Percentiles rank a stretch among this genome's conserved stretches.
Conservation (phyloP, 2,888 invertebrate genomes). For the Lasius platythorax region DNA sequence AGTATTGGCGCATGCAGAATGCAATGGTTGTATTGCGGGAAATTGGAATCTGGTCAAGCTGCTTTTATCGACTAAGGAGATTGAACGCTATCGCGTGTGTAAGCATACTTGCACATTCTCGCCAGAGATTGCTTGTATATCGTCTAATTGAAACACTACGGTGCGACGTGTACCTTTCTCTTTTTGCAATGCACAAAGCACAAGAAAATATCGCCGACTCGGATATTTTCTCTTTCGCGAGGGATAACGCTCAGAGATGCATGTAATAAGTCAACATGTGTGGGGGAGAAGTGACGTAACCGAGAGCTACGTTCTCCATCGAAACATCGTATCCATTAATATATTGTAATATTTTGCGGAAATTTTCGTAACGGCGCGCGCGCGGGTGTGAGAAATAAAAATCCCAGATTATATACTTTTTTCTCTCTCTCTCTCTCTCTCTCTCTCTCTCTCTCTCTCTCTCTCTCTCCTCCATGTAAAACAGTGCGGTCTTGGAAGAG, state of each 20-base stretch:
- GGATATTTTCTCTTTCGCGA: not conserved
- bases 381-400: constrained; percentile 25
- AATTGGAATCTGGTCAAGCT: constrained; percentile 67
- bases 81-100: constrained; percentile 57
- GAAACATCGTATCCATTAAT: not conserved
- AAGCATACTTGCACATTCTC: constrained; percentile 48
- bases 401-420: constrained; percentile 26
- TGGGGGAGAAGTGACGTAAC: not conserved
- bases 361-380: not conserved
- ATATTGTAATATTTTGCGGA: not conserved
- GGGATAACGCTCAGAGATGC: not conserved
- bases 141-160: constrained; percentile 19
- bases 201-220: not conserved
- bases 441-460: not conserved
- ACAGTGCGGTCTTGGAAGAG: constrained; percentile 28
- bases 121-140: constrained; percentile 24
- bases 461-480: not conserved
- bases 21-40: constrained; percentile 62
- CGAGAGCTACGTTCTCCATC: not conserved
- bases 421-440: not conserved
- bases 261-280: not conserved
- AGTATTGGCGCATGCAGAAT: constrained; percentile 16
- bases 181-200: not conserved
- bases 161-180: not conserved
- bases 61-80: constrained; percentile 69